Base-by-base conservation (phyloP, 2,113 vertebrate species). In the Seriola quinqueradiata region DNA sequence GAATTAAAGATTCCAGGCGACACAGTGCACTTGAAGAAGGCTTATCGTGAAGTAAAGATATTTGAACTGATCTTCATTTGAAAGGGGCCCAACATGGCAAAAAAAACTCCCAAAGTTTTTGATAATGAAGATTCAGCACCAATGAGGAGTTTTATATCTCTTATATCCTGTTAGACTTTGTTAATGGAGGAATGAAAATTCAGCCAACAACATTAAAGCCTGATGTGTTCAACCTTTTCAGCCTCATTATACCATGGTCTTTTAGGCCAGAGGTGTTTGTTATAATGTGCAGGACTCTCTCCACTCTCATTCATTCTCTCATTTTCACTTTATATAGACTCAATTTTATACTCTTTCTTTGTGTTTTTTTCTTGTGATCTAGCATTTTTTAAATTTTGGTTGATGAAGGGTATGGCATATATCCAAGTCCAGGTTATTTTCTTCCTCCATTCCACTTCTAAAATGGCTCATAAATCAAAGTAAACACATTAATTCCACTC, bases 1-100 rank as follows among this genome's bases (percentile, higher is more conserved):
- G 17, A 34, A 82, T 69, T n/a, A 34, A 55, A 64, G 12, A 19
- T 64, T 46, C 14, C 7, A 73, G 52, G 54, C 57, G 40, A 61
- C 14, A 34, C 44, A 19, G 16, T 59, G 44, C 6, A 13, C 6
- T 8, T 21, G 6, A 54, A 48, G 14, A 17, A 16, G 13, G 17
- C 46, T 16, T 5, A 48, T 16, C 17, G 46, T 48, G 34, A 36
- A 5, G 34, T 36, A 36, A 36, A 42, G 40, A 42, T 8, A 42
- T 42, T 42, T 42, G 7, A 42, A 42, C 40, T 42, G 34, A 36
- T 4, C 8, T 42, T 42, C 40, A 55, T 25, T 52, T 52, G 19
- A 52, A 52, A 55, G 21, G 19, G 42, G 32, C 3, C 14, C 44
- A 57, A 38, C 11, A 34, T 28, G 16, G 23, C 23, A 42, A 11